These are phyloP conservation scores for Conchocele bisecta DNA, from an alignment of 2,888 invertebrate species.

Conservation along the genomic window DNA sequence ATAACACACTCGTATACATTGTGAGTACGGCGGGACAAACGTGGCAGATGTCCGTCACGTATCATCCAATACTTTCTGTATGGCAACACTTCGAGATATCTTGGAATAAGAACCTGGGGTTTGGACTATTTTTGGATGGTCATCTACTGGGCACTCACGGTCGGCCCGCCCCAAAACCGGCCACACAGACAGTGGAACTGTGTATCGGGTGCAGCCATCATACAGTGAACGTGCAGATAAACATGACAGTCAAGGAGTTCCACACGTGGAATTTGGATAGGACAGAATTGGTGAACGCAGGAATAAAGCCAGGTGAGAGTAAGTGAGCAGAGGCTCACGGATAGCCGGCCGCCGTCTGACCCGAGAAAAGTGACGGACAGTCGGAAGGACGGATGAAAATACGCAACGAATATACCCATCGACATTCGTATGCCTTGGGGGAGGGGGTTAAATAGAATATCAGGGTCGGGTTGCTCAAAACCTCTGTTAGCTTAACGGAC, in stretches of 20 bases:
- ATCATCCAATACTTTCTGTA: conserved; percentile 45
- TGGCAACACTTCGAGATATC: conserved; percentile 69
- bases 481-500: too few relatives aligned
- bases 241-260: conserved; percentile 51
- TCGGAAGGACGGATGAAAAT: too few relatives aligned
- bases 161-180: conserved; percentile 30
- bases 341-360: too few relatives aligned
- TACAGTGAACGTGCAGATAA: conserved; percentile 7
- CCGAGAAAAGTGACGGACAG: too few relatives aligned
- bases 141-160: conserved; percentile 55
- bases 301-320: too few relatives aligned
- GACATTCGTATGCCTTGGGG: too few relatives aligned
- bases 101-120: conserved; percentile 63
- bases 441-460: too few relatives aligned
- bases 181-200: conserved; percentile 16
- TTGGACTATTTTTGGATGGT: conserved; percentile 58
- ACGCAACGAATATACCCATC: too few relatives aligned
- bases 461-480: too few relatives aligned
- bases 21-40: conserved; percentile 58
- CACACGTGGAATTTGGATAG: conserved; percentile 56
- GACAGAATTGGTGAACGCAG: conserved; percentile 55
- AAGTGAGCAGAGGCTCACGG: too few relatives aligned
- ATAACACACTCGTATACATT: conserved; percentile 52
- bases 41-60: conserved; percentile 55
- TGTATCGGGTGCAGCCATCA: conserved; percentile 55